These are phyloP conservation scores for Camponotus vicinus DNA, from an alignment of 1,140 invertebrate species.

Conservation along the genomic window DNA sequence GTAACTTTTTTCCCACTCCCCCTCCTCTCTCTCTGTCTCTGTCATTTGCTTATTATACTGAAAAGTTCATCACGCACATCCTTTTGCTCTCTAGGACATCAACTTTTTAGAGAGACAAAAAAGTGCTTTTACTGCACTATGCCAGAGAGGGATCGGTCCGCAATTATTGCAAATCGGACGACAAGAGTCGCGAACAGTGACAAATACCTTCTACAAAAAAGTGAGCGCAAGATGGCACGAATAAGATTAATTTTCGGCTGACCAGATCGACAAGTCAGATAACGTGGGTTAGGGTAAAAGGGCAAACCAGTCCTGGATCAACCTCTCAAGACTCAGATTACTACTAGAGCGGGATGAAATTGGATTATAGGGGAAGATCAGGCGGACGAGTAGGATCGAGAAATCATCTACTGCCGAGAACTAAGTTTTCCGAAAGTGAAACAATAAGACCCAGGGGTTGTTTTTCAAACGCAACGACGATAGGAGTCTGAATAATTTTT, in stretches of 20 bases:
- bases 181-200: not conserved
- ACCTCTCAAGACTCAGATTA: constrained; percentile 10
- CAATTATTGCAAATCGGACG: constrained; percentile 9
- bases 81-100: not conserved
- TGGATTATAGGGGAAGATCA: constrained; percentile 1
- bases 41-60: not conserved
- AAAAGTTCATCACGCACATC: not conserved
- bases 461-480: not conserved
- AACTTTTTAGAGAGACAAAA: not conserved
- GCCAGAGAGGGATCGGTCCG: no score
- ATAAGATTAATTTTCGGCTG: constrained; percentile 14
- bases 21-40: no score
- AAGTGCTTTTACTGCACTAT: constrained; percentile 19
- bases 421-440: constrained; percentile 22
- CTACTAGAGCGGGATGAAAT: constrained; percentile 10
- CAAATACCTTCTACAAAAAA: constrained; percentile 13
- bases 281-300: not conserved
- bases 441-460: not conserved
- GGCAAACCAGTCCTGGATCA: not conserved
- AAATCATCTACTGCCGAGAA: constrained; percentile 8
- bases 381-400: not conserved
- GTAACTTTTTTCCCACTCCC: no score
- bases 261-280: not conserved
- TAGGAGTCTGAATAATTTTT: not conserved
- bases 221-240: not conserved